Percentiles rank a stretch among this genome's conserved stretches.
phyloP scores from a whole-genome alignment of 2,888 invertebrate species.

The Gymnosoma rotundatum region DNA sequence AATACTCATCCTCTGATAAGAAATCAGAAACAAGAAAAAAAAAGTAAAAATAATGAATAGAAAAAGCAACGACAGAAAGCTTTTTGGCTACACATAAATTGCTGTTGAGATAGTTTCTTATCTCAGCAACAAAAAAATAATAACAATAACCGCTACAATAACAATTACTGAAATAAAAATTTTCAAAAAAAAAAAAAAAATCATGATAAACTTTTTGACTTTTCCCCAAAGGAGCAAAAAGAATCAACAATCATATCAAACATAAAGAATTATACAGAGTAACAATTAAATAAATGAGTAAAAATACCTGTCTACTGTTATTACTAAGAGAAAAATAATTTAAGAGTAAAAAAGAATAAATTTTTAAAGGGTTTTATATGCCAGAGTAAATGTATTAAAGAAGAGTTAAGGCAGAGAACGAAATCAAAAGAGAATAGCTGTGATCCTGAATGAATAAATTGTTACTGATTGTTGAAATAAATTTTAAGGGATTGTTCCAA shows the following conservation, averaged over 20 bases:
- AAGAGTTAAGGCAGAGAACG: neutral
- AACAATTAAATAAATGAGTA: neutral
- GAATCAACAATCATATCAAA: slow-evolving; percentile 7
- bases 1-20: slow-evolving; percentile 60
- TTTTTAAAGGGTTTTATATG: neutral
- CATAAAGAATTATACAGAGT: neutral
- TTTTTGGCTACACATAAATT: slow-evolving; percentile 25
- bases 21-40: slow-evolving; percentile 29
- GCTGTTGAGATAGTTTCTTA: slow-evolving; percentile 5
- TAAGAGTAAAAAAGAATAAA: neutral
- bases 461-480: too few relatives aligned
- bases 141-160: slow-evolving; percentile 22
- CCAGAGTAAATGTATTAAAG: neutral
- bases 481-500: too few relatives aligned
- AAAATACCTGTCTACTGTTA: neutral
- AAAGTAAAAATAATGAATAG: slow-evolving; percentile 4
- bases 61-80: slow-evolving; percentile 6
- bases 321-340: neutral
- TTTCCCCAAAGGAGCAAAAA: slow-evolving; percentile 36
- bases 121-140: slow-evolving; percentile 21
- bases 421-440: too few relatives aligned
- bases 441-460: too few relatives aligned
- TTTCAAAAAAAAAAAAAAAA: neutral
- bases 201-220: slow-evolving; percentile 65
- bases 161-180: slow-evolving; percentile 10